A percentile compares a stretch with the other conserved stretches of the same genome.
Evolutionary conservation across 1,140 invertebrate genomes (phyloP).

Genomic region (Macrotrachela quadricornifera): DNA sequence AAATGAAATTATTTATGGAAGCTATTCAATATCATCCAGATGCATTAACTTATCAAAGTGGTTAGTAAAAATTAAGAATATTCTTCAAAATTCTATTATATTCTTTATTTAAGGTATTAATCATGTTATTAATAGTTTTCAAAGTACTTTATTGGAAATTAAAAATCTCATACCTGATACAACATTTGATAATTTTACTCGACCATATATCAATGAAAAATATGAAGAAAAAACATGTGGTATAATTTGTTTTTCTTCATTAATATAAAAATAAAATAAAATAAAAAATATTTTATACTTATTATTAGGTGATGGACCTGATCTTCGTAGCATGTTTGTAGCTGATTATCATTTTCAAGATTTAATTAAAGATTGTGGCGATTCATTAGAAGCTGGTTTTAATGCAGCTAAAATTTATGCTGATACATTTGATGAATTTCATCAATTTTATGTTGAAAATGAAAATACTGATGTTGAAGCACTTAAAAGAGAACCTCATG

Average conservation of each 20-base stretch:
- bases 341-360: constrained; percentile 39
- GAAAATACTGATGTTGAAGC: constrained; percentile 36
- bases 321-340: constrained; percentile 40
- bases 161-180: constrained; percentile 27
- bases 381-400: constrained; percentile 39
- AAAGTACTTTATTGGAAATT: constrained; percentile 23
- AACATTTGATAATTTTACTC: constrained; percentile 30
- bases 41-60: too few relatives aligned
- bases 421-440: constrained; percentile 41
- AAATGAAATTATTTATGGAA: too few relatives aligned
- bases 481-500: constrained; percentile 28
- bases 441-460: constrained; percentile 47
- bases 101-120: constrained; percentile 11
- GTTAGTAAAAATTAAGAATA: too few relatives aligned
- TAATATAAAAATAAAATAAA: too few relatives aligned
- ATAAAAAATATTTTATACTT: too few relatives aligned
- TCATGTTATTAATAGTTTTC: constrained; percentile 8
- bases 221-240: constrained; percentile 44
- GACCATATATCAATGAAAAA: constrained; percentile 50
- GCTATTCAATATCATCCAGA: too few relatives aligned
- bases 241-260: too few relatives aligned
- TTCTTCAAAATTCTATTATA: too few relatives aligned
- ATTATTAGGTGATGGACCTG: constrained; percentile 33
- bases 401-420: constrained; percentile 40
- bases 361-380: constrained; percentile 30